A percentile compares a stretch with the other conserved stretches of the same genome.
Conservation (phyloP, 2,797 vertebrate species). For the Pseudochromis fuscus region DNA sequence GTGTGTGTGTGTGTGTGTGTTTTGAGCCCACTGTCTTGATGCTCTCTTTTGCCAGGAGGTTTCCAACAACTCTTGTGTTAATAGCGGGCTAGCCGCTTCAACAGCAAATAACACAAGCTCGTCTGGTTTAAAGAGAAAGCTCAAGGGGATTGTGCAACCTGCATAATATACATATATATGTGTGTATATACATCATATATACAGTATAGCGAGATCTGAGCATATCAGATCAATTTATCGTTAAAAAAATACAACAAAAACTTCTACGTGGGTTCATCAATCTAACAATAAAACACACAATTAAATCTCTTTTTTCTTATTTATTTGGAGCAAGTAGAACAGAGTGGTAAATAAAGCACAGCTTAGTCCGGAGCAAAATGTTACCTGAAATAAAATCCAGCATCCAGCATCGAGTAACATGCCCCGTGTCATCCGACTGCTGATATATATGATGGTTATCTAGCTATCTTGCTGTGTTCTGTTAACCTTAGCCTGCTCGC, state of each 20-base stretch:
- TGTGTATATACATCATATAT: background rate
- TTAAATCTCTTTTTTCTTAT: constrained; percentile 7
- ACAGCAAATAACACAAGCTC: constrained; percentile 44
- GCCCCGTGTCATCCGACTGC: constrained; percentile 67
- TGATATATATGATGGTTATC: constrained; percentile 76
- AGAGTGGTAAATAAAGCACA: constrained; percentile 16
- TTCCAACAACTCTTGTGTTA: constrained; percentile 72
- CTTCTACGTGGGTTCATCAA: background rate
- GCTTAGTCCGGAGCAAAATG: constrained; percentile 35
- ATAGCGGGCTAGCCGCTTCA: constrained; percentile 43
- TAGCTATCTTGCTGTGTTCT: constrained; percentile 72
- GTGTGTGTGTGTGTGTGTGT: constrained; percentile 42
- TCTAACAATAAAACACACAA: background rate
- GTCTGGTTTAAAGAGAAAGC: constrained; percentile 50
- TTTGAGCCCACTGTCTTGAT: constrained; percentile 43
- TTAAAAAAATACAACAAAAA: background rate
- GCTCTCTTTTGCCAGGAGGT: constrained; percentile 73
- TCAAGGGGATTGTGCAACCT: constrained; percentile 42
- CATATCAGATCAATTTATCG: background rate
- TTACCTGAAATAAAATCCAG: constrained; percentile 72
- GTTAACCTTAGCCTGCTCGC: constrained; percentile 75
- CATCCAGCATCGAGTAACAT: constrained; percentile 67
- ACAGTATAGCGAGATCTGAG: background rate
- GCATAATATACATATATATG: constrained; percentile 28
- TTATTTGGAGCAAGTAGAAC: background rate